These are phyloP conservation scores for Onychomys leucogaster DNA, from an alignment of 2,797 vertebrate genomes.

Conservation along the genomic window DNA sequence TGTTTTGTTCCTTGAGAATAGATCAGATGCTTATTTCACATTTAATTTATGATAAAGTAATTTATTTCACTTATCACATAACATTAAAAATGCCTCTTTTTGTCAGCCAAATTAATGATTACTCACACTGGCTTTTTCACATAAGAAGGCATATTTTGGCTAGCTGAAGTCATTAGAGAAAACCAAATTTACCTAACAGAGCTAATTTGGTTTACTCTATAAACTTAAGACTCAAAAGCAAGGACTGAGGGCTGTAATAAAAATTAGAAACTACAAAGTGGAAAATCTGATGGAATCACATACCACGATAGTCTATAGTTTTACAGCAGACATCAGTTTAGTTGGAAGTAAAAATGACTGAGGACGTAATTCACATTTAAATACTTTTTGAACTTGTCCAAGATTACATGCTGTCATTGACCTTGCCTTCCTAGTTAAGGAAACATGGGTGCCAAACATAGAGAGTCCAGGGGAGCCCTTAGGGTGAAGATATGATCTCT, in stretches of 20 bases:
- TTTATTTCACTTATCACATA: slow-evolving; percentile 71
- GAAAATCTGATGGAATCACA: not conserved
- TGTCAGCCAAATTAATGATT: slow-evolving; percentile 69
- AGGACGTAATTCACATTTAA: not conserved
- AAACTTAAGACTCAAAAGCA: slow-evolving; percentile 48
- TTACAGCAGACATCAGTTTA: not conserved
- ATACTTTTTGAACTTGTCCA: not conserved
- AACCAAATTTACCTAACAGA: slow-evolving; percentile 43
- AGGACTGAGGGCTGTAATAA: slow-evolving; percentile 9
- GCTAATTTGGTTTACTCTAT: slow-evolving; percentile 65
- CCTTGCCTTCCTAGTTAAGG: not conserved
- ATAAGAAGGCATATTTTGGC: slow-evolving; percentile 51
- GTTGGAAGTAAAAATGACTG: slow-evolving; percentile 50
- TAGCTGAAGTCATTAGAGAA: slow-evolving; percentile 63
- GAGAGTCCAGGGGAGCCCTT: not conserved
- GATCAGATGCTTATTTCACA: slow-evolving; percentile 58
- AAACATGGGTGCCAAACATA: not conserved
- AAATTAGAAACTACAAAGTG: slow-evolving; percentile 42
- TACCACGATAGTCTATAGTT: not conserved
- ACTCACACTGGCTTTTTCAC: slow-evolving; percentile 45
- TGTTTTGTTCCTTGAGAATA: slow-evolving; percentile 56
- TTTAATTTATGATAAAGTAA: slow-evolving; percentile 66
- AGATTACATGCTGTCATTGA: not conserved
- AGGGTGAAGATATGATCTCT: not conserved
- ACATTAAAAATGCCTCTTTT: slow-evolving; percentile 68